Conservation (phyloP, 2,113 vertebrate genomes). For the Oryzias melastigma region DNA sequence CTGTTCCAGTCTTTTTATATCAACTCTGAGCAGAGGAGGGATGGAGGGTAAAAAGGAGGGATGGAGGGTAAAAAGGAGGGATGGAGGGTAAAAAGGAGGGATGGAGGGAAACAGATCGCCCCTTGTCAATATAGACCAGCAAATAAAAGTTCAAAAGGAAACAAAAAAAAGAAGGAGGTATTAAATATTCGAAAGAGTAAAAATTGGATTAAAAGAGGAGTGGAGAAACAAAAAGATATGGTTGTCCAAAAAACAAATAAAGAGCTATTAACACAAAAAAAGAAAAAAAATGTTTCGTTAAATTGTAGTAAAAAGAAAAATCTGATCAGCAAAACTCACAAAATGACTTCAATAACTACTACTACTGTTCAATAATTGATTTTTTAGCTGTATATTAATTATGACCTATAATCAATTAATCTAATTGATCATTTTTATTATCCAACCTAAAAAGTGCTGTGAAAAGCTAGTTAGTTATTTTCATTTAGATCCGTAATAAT, state of each 20-base stretch:
- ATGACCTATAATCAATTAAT: too few relatives aligned
- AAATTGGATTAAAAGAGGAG: not conserved
- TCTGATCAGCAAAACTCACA: not conserved
- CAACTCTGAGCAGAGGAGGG: slow-evolving; percentile 33
- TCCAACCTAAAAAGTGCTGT: too few relatives aligned
- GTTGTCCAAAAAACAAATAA: not conserved
- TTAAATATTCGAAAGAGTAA: not conserved
- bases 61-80: not conserved
- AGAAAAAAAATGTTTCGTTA: not conserved
- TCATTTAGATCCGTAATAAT: too few relatives aligned
- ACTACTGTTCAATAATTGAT: too few relatives aligned
- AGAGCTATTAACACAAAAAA: not conserved
- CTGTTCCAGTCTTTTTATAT: slow-evolving; percentile 59
- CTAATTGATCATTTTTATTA: too few relatives aligned
- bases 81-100: not conserved
- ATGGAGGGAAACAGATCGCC: too few relatives aligned
- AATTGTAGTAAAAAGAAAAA: not conserved
- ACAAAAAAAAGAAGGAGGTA: not conserved
- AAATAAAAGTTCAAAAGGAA: not conserved
- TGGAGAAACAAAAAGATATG: not conserved
- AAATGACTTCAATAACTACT: too few relatives aligned
- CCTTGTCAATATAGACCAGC: not conserved
- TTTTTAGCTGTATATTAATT: too few relatives aligned
- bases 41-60: not conserved
- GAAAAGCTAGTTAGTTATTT: too few relatives aligned